Base-by-base conservation (phyloP, 2,113 vertebrate species). In the Grantiella picta region DNA sequence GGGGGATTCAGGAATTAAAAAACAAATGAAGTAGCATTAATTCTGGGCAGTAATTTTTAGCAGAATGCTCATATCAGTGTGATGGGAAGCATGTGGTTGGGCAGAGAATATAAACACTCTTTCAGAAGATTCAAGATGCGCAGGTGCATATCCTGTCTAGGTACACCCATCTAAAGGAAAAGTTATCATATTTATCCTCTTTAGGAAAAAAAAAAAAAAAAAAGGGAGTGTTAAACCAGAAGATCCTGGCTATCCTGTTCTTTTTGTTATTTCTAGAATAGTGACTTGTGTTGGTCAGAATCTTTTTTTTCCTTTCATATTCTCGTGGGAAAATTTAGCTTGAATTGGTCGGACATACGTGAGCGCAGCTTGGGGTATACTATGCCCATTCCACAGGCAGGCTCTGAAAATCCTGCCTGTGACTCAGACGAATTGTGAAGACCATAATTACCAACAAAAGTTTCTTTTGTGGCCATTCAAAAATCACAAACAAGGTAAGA, bases 401-500 rank as follows among this genome's bases (percentile, higher is more conserved):
- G 78, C 87, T 95, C 92, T 79, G 90, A 94, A 95, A 96, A 91
- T 90, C 81, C 91, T 93, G 92, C 83, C 76, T 82, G 47, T 71
- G 93, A 82, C 91, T 94, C 92, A 86, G 45, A 93, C 2, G 9
- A 79, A 95, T 94, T 85, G 72, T 93, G 82, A 73, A 90, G 92
- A 60, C 85, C 64, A 45, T 86, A 80, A 85, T 95, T 92, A 76
- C 81, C 36, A 87, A 87, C 82, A 95, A 86, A 96, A 94, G 91
- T 91, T 86, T 94, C 87, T 84, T 92, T 91, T 96, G 94, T 95
- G 77, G 68, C 44, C 79, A 94, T 90, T 97, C 92, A 97, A 81
- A 95, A 92, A 92, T 90, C 76, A 28, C 87, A 87, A 79, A 96
- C 82, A 91, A 95, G 82, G 80, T 89, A 91, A 89, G 53, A 38